These are phyloP conservation scores for Hyperoodon ampullatus DNA, from an alignment of 2,113 vertebrate species.

Conservation along the genomic window DNA sequence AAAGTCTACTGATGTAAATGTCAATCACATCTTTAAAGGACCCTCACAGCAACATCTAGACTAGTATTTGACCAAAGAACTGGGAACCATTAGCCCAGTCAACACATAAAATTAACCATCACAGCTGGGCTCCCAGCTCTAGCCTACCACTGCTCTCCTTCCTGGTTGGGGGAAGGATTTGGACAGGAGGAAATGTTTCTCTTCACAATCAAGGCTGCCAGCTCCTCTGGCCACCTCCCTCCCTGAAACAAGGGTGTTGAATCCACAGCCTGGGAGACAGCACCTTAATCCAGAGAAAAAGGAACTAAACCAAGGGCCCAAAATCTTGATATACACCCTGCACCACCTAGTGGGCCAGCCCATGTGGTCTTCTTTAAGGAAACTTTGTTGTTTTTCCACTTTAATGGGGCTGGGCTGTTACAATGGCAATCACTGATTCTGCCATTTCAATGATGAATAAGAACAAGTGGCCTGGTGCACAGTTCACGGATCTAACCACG, in stretches of 20 bases:
- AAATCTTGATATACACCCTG: rapidly evolving
- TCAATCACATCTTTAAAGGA: background rate
- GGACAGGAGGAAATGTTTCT: background rate
- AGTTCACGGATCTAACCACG: conserved; percentile 70
- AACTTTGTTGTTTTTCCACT: background rate
- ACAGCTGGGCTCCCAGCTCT: background rate
- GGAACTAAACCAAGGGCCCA: rapidly evolving
- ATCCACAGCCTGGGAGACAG: background rate
- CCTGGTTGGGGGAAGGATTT: background rate
- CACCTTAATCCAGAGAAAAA: background rate
- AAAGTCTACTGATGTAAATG: background rate
- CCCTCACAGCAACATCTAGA: background rate
- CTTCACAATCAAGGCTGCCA: background rate
- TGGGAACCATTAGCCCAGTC: background rate
- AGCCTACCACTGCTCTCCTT: background rate
- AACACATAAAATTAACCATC: background rate
- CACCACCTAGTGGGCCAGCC: background rate
- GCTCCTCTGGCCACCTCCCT: background rate
- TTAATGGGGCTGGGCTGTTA: rapidly evolving
- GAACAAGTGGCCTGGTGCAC: conserved; percentile 63
- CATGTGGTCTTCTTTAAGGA: rapidly evolving
- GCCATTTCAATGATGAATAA: conserved; percentile 50
- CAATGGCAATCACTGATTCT: background rate
- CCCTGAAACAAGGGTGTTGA: background rate
- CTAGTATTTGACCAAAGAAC: background rate